These are phyloP conservation scores for Chiloscyllium punctatum DNA, from an alignment of 2,797 vertebrate species.

Conservation along the genomic window DNA sequence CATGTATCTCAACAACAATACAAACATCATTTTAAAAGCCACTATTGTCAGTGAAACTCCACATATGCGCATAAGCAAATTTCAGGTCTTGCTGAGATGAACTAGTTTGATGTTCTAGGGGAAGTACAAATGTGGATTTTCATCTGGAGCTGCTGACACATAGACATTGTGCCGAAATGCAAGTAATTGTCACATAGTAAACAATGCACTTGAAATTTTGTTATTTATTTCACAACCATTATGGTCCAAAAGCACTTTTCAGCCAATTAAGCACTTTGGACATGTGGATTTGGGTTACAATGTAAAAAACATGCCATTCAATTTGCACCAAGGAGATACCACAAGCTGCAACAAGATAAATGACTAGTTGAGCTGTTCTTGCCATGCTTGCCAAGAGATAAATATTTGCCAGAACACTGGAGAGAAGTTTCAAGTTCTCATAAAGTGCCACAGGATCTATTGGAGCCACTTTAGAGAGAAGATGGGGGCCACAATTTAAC, in stretches of 20 bases:
- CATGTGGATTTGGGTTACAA: neutral
- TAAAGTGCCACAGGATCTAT: neutral
- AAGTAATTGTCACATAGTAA: neutral
- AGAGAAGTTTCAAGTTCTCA: neutral
- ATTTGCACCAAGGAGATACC: neutral
- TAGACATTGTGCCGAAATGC: neutral
- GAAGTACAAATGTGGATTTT: neutral
- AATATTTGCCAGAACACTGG: neutral
- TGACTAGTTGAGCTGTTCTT: neutral
- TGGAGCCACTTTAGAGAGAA: neutral
- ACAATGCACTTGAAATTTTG: neutral
- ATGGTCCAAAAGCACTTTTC: neutral
- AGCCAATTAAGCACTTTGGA: neutral
- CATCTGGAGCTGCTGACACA: neutral
- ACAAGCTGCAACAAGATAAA: neutral
- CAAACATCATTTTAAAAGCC: neutral
- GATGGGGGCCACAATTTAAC: neutral
- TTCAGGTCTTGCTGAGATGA: neutral
- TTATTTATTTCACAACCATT: neutral
- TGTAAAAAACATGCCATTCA: neutral
- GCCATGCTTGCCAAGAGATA: neutral
- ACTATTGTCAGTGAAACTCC: neutral
- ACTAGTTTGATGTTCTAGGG: neutral
- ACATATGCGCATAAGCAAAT: neutral
- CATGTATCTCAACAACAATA: neutral